phyloP scores from a whole-genome alignment of 1,140 invertebrate genomes.

The Anastrepha obliqua region DNA sequence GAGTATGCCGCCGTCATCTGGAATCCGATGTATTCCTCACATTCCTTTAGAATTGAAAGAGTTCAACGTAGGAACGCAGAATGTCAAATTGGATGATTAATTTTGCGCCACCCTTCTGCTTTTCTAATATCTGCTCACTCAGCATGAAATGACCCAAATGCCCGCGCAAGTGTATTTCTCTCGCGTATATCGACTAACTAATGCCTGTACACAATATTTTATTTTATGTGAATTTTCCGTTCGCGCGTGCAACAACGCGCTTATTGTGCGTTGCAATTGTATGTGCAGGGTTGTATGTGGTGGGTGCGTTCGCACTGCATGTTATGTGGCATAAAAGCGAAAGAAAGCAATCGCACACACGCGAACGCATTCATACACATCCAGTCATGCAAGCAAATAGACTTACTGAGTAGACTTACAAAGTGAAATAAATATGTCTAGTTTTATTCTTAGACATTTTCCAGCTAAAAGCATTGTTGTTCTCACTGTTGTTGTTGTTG shows the following conservation, averaged over 20 bases:
- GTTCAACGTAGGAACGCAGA: too few species aligned
- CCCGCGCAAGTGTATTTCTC: neutral
- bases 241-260: neutral
- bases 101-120: too few species aligned
- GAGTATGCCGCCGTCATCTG: too few species aligned
- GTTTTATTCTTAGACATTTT: neutral
- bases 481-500: neutral
- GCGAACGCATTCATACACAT: neutral
- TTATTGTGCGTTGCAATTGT: neutral
- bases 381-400: neutral
- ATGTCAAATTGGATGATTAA: too few species aligned
- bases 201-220: neutral
- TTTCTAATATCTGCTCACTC: too few species aligned
- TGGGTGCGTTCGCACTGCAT: neutral
- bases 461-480: neutral
- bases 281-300: neutral
- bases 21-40: too few species aligned
- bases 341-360: neutral
- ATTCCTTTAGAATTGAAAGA: too few species aligned
- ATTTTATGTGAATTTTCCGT: neutral
- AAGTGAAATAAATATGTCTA: neutral
- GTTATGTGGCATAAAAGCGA: neutral
- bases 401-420: neutral
- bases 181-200: neutral
- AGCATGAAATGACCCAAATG: neutral